These are phyloP conservation scores for Antheraea mylitta DNA, from an alignment of 1,140 invertebrate genomes.

Conservation along the genomic window DNA sequence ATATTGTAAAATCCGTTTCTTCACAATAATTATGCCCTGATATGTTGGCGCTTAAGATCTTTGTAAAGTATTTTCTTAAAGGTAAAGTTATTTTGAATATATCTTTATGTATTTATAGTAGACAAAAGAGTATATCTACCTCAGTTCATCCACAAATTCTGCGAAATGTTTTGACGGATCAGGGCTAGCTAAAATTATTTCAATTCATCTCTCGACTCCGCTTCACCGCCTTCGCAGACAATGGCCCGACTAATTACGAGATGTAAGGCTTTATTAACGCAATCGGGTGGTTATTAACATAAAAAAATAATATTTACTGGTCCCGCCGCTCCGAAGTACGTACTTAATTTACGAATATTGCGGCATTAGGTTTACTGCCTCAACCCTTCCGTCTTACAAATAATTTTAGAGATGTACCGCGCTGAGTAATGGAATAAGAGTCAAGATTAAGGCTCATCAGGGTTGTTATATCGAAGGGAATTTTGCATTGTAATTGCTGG, in stretches of 20 bases:
- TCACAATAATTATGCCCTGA: too few relatives aligned
- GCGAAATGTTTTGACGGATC: neutral
- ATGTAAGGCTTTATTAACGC: constrained; percentile 78
- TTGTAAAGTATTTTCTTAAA: too few relatives aligned
- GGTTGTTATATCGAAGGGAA: constrained; percentile 53
- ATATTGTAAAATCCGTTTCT: too few relatives aligned
- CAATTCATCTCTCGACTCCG: constrained; percentile 51
- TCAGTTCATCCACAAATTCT: neutral
- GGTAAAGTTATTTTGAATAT: too few relatives aligned
- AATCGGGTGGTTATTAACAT: constrained; percentile 75
- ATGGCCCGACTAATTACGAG: constrained; percentile 70
- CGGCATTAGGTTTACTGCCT: constrained; percentile 62
- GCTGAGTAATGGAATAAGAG: constrained; percentile 63
- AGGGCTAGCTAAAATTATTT: constrained; percentile 40
- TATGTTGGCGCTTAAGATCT: too few relatives aligned
- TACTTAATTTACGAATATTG: constrained; percentile 76
- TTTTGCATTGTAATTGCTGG: constrained; percentile 55
- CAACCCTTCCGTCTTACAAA: constrained; percentile 72
- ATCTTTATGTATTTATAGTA: neutral
- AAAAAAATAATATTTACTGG: constrained; percentile 78
- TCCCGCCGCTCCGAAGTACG: constrained; percentile 38
- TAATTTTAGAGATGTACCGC: constrained; percentile 68
- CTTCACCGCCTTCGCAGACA: constrained; percentile 57
- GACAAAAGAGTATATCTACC: neutral
- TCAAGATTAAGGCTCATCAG: constrained; percentile 68